A percentile compares a stretch with the other conserved stretches of the same genome.
These are phyloP conservation scores for Drosophila erecta DNA, from an alignment of 1,140 invertebrate genomes.

Conservation along the genomic window DNA sequence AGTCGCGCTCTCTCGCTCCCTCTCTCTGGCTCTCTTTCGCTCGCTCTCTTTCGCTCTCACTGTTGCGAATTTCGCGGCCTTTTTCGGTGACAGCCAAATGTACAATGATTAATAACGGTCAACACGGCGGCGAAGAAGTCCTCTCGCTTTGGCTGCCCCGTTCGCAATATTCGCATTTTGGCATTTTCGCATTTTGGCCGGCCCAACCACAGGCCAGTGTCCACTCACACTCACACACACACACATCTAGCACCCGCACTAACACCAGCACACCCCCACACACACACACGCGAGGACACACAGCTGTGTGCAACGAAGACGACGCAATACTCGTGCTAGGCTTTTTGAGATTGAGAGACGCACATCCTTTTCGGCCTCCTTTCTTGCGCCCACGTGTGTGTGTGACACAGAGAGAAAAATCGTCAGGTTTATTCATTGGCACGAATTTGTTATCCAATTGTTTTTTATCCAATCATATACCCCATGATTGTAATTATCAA, in stretches of 20 bases:
- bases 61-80: constrained; percentile 75
- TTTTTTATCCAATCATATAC: too few species aligned
- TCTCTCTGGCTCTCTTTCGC: constrained; percentile 30
- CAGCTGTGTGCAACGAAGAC: constrained; percentile 53
- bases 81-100: constrained; percentile 83
- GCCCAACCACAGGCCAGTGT: constrained; percentile 64
- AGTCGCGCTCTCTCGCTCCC: constrained; percentile 52
- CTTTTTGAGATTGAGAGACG: constrained; percentile 47
- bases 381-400: constrained; percentile 69
- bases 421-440: background rate
- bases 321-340: constrained; percentile 70
- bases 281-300: constrained; percentile 8
- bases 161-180: constrained; percentile 23
- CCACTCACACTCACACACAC: constrained; percentile 34
- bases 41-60: constrained; percentile 40
- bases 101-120: constrained; percentile 84
- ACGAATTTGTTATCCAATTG: background rate
- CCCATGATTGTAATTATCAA: too few species aligned
- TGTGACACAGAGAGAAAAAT: constrained; percentile 11
- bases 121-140: constrained; percentile 76
- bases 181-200: constrained; percentile 59
- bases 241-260: background rate
- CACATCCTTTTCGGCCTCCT: constrained; percentile 75
- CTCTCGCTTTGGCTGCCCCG: constrained; percentile 50
- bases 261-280: background rate